Conservation (phyloP, 2,113 vertebrate genomes). For the Heliornis fulica region DNA sequence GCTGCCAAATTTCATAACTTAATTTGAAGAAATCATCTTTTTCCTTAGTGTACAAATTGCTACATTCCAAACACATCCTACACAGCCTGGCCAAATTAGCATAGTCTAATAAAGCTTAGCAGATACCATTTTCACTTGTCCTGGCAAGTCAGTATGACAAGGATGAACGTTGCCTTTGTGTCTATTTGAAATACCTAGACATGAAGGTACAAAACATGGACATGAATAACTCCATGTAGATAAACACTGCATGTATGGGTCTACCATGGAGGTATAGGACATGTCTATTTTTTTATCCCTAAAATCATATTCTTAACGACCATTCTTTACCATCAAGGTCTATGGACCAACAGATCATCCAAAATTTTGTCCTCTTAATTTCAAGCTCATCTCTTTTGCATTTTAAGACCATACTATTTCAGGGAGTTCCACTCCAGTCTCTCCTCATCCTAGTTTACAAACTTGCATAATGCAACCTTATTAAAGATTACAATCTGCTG, state of each 20-base stretch:
- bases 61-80: constrained; percentile 46
- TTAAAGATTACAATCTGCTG: constrained; percentile 42
- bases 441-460: neutral
- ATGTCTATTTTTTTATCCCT: neutral
- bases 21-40: constrained; percentile 2
- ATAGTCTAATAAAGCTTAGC: neutral
- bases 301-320: neutral
- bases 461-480: constrained; percentile 30
- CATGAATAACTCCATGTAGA: neutral
- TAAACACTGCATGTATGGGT: neutral
- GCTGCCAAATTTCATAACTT: constrained; percentile 47
- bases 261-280: neutral
- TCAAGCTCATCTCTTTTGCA: neutral
- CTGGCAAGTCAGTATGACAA: neutral
- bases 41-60: constrained; percentile 4
- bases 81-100: constrained; percentile 34
- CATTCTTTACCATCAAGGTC: neutral
- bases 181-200: neutral
- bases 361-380: neutral
- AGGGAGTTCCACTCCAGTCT: neutral
- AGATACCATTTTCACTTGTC: neutral
- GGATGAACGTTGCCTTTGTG: neutral
- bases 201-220: neutral
- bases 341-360: neutral
- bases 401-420: neutral